These are phyloP conservation scores for Miltochrista miniata DNA, from an alignment of 2,888 invertebrate species.

Conservation along the genomic window DNA sequence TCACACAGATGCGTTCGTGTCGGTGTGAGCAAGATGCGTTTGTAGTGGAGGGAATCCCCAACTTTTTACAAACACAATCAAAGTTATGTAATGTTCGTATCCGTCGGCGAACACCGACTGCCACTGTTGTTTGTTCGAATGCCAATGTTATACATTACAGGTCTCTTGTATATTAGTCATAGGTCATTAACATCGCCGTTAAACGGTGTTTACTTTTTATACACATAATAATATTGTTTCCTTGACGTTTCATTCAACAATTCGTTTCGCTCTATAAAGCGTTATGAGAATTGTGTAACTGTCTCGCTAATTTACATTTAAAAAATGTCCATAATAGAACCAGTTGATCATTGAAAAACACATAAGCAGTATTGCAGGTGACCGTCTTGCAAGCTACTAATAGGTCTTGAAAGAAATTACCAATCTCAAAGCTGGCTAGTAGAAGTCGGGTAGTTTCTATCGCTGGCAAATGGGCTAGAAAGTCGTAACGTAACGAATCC, in stretches of 20 bases:
- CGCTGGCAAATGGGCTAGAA: too few species aligned
- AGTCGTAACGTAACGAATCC: too few species aligned
- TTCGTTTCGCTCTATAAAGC: conserved; percentile 34
- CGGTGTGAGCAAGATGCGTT: conserved; percentile 68
- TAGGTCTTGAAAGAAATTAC: not conserved
- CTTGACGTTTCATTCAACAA: conserved; percentile 46
- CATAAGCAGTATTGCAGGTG: not conserved
- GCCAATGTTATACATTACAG: conserved; percentile 78
- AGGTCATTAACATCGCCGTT: conserved; percentile 76
- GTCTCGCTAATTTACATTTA: conserved; percentile 3
- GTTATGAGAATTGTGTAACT: conserved; percentile 11
- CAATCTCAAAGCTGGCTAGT: too few species aligned
- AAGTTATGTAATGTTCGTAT: conserved; percentile 83
- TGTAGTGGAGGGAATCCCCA: conserved; percentile 83
- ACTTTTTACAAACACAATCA: conserved; percentile 84
- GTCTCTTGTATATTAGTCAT: conserved; percentile 75
- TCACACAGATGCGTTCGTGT: conserved; percentile 67
- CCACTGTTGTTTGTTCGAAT: conserved; percentile 77
- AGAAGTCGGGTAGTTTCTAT: too few species aligned
- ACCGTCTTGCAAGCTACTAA: too few species aligned
- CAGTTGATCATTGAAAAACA: not conserved
- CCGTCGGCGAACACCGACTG: conserved; percentile 69
- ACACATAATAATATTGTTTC: conserved; percentile 62
- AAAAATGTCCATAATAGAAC: not conserved
- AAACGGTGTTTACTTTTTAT: conserved; percentile 67